These are phyloP conservation scores for Corbicula japonica DNA, from an alignment of 2,888 invertebrate species.

Conservation along the genomic window DNA sequence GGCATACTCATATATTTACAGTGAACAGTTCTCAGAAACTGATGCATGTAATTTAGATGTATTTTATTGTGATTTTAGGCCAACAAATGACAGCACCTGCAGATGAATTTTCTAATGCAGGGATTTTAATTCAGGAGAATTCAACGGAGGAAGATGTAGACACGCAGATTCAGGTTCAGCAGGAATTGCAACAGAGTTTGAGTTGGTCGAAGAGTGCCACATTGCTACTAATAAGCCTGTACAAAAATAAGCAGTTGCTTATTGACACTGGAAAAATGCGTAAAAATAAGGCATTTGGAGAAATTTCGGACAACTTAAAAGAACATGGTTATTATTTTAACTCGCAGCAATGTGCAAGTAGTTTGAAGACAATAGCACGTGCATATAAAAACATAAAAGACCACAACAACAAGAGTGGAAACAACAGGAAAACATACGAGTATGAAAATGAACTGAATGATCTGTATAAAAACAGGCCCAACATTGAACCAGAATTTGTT, in stretches of 20 bases:
- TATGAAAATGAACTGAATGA: constrained; percentile 23
- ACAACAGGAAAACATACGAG: constrained; percentile 11
- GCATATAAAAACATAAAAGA: constrained; percentile 24
- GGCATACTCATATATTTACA: too few species aligned
- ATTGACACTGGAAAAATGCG: constrained; percentile 10
- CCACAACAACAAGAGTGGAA: constrained; percentile 14
- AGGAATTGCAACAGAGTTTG: not conserved
- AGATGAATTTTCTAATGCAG: not conserved
- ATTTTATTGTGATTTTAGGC: too few species aligned
- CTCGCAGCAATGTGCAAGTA: constrained; percentile 7
- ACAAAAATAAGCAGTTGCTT: not conserved
- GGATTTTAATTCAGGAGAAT: not conserved
- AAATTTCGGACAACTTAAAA: constrained; percentile 7
- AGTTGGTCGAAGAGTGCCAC: constrained; percentile 2
- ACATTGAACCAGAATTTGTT: constrained; percentile 17
- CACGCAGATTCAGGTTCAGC: not conserved
- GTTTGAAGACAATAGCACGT: constrained; percentile 8
- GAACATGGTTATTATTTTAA: constrained; percentile 1
- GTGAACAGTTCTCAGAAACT: too few species aligned
- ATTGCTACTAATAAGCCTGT: constrained; percentile 6
- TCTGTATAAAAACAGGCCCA: constrained; percentile 2
- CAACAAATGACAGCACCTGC: not conserved
- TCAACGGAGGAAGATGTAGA: not conserved
- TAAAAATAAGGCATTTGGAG: constrained; percentile 25
- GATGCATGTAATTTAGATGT: too few species aligned